A percentile compares a stretch with the other conserved stretches of the same genome.
Evolutionary conservation across 2,888 invertebrate species (phyloP).

Genomic region (Acanthoscelides obtectus): DNA sequence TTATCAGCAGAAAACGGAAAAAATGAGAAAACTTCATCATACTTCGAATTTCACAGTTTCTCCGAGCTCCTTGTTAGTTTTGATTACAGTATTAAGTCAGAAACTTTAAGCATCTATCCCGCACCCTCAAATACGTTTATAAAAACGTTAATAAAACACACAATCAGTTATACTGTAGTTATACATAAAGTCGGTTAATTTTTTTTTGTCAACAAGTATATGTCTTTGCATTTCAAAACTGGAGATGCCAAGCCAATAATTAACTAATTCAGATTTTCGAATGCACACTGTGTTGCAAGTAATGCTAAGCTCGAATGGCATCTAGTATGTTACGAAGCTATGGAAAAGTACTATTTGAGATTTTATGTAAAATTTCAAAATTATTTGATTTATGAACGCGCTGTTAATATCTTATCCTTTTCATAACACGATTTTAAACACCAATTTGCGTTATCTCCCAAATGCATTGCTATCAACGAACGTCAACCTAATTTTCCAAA

Average conservation of each 20-base stretch:
- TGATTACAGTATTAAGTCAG: too few relatives aligned
- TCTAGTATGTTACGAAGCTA: background rate
- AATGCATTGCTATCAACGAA: background rate
- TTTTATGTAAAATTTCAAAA: background rate
- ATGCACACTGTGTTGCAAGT: background rate
- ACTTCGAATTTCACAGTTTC: too few relatives aligned
- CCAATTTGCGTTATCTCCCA: background rate
- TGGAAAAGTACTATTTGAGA: background rate
- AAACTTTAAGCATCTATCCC: too few relatives aligned
- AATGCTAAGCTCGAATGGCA: background rate
- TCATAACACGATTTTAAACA: background rate
- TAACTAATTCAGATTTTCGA: background rate
- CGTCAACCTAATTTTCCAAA: background rate
- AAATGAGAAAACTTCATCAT: too few relatives aligned
- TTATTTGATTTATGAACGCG: too few relatives aligned
- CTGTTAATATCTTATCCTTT: background rate
- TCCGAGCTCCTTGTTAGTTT: too few relatives aligned
- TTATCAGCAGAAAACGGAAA: too few relatives aligned
- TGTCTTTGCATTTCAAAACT: background rate
- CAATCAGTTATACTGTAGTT: too few relatives aligned
- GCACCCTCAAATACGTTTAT: too few relatives aligned
- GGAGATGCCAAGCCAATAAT: background rate
- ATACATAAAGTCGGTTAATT: too few relatives aligned
- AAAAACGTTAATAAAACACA: too few relatives aligned
- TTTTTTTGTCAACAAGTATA: too few relatives aligned